Conservation (phyloP, 2,797 vertebrate species). For the Dryobates pubescens region DNA sequence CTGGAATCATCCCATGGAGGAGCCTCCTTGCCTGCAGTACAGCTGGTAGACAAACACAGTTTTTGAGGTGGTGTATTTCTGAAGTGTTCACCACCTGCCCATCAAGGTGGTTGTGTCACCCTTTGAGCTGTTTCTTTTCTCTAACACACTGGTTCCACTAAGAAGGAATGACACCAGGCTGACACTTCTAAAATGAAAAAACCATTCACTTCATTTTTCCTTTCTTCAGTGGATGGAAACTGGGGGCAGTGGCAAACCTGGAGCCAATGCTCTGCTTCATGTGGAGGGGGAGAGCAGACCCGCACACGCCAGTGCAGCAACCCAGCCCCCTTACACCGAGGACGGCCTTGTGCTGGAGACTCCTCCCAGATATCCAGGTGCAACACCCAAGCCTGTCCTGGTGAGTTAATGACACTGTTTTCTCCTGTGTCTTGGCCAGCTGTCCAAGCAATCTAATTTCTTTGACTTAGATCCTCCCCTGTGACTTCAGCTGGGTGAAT, state of each 20-base stretch:
- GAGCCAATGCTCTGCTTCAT: constrained; percentile 90
- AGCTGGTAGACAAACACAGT: neutral
- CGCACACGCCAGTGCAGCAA: constrained; percentile 86
- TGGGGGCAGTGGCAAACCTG: constrained; percentile 93
- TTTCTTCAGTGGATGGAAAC: constrained; percentile 87
- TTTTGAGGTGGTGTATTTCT: neutral
- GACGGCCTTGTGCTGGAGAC: constrained; percentile 90
- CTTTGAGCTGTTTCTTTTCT: neutral
- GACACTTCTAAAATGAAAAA: neutral
- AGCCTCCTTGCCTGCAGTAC: neutral
- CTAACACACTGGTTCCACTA: neutral
- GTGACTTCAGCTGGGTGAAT: neutral
- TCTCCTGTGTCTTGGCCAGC: neutral
- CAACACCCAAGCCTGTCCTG: constrained; percentile 89
- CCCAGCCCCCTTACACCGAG: constrained; percentile 79
- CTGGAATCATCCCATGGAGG: neutral
- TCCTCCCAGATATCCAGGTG: constrained; percentile 90
- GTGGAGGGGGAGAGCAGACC: constrained; percentile 89
- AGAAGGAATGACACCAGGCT: neutral
- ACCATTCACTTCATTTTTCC: neutral
- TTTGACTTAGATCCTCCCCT: neutral
- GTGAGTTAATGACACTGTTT: constrained; percentile 69
- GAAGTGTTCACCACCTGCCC: neutral
- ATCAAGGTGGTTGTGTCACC: neutral
- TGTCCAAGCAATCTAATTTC: neutral